Conservation (phyloP, 2,888 invertebrate species). For the Caenorhabditis sinica region DNA sequence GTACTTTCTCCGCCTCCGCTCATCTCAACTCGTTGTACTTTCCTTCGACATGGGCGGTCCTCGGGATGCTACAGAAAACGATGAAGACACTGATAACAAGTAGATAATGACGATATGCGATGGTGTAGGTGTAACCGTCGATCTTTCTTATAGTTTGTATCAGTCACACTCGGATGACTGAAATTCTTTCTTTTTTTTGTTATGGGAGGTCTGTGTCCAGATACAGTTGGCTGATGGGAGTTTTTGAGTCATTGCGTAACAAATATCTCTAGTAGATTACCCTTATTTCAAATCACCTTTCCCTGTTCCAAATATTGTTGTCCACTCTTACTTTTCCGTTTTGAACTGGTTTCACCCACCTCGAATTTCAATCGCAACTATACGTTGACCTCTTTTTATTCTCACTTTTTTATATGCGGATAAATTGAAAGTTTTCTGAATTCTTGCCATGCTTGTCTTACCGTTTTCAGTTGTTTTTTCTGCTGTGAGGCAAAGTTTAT, state of each 20-base stretch:
- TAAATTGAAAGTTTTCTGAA: neutral
- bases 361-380: slow-evolving; percentile 32
- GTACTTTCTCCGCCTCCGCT: neutral
- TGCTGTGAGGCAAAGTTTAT: too few species aligned
- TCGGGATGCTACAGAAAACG: neutral
- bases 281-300: neutral
- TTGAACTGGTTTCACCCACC: slow-evolving; percentile 18
- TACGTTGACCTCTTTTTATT: slow-evolving; percentile 33
- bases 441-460: slow-evolving; percentile 14
- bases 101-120: neutral
- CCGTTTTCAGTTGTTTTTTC: too few species aligned
- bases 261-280: neutral
- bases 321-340: slow-evolving; percentile 11
- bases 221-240: too few species aligned
- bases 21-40: neutral
- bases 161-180: slow-evolving; percentile 4
- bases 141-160: neutral
- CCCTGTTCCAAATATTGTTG: slow-evolving; percentile 7
- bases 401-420: slow-evolving; percentile 23
- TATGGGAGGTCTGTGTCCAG: too few species aligned
- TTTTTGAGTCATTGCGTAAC: too few species aligned
- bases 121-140: slow-evolving; percentile 23
- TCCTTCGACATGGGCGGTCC: slow-evolving; percentile 16
- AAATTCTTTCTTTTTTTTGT: neutral
- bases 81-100: slow-evolving; percentile 7